phyloP scores from a whole-genome alignment of 2,797 vertebrate species.

The Spizella passerina region DNA sequence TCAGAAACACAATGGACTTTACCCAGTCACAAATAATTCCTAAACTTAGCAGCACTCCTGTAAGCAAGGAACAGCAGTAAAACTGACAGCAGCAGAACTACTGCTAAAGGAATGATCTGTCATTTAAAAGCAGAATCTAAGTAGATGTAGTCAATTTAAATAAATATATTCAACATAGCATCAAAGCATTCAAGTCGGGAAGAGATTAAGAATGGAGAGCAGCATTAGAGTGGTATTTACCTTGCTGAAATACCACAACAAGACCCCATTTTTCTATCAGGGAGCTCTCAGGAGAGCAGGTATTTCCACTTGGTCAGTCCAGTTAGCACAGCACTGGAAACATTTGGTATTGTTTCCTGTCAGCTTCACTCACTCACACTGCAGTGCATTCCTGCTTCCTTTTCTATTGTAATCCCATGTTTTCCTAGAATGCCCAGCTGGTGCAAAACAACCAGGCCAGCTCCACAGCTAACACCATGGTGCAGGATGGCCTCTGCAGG shows the following conservation, averaged over 20 bases:
- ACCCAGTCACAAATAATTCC: background rate
- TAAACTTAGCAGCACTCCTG: background rate
- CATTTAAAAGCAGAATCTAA: background rate
- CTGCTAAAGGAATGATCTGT: background rate
- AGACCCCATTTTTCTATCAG: background rate
- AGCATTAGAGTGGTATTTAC: background rate
- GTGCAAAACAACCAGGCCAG: background rate
- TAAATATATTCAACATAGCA: background rate
- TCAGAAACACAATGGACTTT: fast-evolving
- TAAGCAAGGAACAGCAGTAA: background rate
- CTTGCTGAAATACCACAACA: background rate
- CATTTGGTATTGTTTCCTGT: background rate
- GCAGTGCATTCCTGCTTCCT: background rate
- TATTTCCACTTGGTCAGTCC: background rate
- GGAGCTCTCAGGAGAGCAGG: background rate
- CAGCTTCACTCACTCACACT: background rate
- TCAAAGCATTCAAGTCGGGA: background rate
- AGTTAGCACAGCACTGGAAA: background rate
- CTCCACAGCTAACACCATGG: background rate
- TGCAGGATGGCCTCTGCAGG: fast-evolving
- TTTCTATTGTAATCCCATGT: background rate
- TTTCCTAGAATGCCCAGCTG: background rate
- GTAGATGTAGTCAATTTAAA: background rate
- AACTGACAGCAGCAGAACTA: background rate
- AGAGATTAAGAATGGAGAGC: background rate